Conservation (phyloP, 2,113 vertebrate genomes). For the Alosa alosa region DNA sequence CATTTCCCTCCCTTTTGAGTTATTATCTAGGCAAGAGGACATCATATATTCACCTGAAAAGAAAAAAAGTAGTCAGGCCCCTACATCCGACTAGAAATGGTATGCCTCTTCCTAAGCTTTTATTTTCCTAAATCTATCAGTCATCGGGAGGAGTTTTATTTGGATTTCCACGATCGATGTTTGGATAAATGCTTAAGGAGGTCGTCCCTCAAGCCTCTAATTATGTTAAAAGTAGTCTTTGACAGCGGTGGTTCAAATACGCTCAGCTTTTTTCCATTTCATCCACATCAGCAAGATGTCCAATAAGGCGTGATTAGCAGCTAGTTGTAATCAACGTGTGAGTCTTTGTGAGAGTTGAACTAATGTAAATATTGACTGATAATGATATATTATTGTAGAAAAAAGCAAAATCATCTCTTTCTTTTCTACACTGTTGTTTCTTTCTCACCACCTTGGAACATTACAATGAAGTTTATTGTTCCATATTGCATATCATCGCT, state of each 20-base stretch:
- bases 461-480: not conserved
- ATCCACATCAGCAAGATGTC: not conserved
- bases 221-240: not conserved
- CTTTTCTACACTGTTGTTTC: not conserved
- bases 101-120: not conserved
- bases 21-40: slow-evolving; percentile 3
- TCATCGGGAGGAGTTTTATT: not conserved
- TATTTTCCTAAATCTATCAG: not conserved
- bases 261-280: not conserved
- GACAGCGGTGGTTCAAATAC: not conserved
- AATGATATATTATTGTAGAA: not conserved
- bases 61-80: not conserved
- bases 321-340: not conserved
- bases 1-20: not conserved
- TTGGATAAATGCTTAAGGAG: slow-evolving; percentile 6
- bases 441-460: not conserved
- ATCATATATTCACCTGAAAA: slow-evolving; percentile 3
- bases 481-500: not conserved
- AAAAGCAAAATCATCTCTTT: not conserved
- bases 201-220: slow-evolving; percentile 8
- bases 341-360: not conserved
- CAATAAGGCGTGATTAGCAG: not conserved
- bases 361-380: not conserved
- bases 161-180: not conserved
- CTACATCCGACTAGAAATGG: not conserved